Evolutionary conservation across 2,888 invertebrate species (phyloP).

Genomic region (Cataglyphis rosenhaueri): DNA sequence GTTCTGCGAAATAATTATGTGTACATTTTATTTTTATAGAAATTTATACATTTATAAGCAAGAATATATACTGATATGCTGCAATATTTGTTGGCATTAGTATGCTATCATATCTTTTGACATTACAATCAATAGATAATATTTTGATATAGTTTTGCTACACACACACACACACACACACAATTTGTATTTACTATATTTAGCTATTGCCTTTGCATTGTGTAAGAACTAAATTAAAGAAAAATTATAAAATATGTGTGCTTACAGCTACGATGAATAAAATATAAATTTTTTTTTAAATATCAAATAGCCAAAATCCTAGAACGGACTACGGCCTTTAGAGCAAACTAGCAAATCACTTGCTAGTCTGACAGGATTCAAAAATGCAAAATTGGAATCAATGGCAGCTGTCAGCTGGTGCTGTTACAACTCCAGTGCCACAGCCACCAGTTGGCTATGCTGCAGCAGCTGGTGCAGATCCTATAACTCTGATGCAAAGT

Average conservation of each 20-base stretch:
- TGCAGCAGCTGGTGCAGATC: conserved; percentile 82
- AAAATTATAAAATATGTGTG: background rate
- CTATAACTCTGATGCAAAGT: conserved; percentile 84
- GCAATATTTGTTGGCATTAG: background rate
- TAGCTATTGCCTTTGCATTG: conserved; percentile 1
- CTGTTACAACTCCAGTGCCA: conserved; percentile 81
- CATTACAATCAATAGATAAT: background rate
- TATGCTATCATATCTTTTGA: background rate
- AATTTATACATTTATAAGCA: background rate
- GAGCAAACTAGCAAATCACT: conserved; percentile 76
- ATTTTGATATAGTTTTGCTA: background rate
- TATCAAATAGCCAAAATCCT: conserved; percentile 79
- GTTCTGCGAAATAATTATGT: background rate
- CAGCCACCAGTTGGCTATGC: conserved; percentile 83
- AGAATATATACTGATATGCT: background rate
- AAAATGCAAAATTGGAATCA: conserved; percentile 85
- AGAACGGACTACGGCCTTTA: conserved; percentile 80
- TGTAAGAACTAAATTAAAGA: conserved; percentile 12
- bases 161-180: background rate
- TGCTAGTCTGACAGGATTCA: conserved; percentile 71
- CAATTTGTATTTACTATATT: background rate
- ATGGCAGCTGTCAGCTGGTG: conserved; percentile 83
- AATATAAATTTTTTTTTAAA: conserved; percentile 78
- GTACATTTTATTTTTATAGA: conserved; percentile 1
- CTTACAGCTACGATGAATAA: background rate